These are phyloP conservation scores for Phrixothrix hirtus DNA, from an alignment of 2,888 invertebrate species.

Conservation along the genomic window DNA sequence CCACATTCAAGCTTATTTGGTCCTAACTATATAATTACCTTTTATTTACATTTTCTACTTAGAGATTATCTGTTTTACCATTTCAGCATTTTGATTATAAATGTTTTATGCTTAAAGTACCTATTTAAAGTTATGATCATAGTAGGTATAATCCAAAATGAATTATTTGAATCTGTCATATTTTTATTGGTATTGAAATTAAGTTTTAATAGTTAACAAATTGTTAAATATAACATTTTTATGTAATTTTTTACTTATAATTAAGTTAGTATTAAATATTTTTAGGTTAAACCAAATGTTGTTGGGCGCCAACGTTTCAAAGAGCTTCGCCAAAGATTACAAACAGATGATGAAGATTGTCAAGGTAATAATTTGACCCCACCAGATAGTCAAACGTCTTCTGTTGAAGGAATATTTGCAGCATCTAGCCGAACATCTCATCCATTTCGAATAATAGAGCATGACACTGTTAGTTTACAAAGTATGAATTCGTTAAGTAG, in stretches of 20 bases:
- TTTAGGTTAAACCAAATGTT: slow-evolving; percentile 34
- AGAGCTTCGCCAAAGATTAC: slow-evolving; percentile 82
- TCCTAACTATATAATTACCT: no score
- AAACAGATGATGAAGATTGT: slow-evolving; percentile 81
- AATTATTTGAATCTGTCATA: no score
- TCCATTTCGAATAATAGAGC: slow-evolving; percentile 85
- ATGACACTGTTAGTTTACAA: slow-evolving; percentile 84
- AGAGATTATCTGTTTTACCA: no score
- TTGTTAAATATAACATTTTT: neutral
- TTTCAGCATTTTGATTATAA: no score
- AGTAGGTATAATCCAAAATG: no score
- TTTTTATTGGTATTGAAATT: no score
- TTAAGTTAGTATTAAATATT: neutral
- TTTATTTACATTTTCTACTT: no score
- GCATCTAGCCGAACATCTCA: slow-evolving; percentile 67
- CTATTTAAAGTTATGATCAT: no score
- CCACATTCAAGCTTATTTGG: no score
- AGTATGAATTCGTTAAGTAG: slow-evolving; percentile 87
- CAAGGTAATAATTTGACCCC: slow-evolving; percentile 65
- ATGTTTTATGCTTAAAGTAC: no score
- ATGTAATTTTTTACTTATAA: neutral
- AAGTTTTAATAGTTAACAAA: no score
- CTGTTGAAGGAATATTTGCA: slow-evolving; percentile 76
- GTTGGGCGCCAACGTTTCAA: slow-evolving; percentile 75
- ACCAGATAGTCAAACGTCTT: slow-evolving; percentile 76